Evolutionary conservation across 1,140 invertebrate genomes (phyloP).

Genomic region (Panulirus ornatus): DNA sequence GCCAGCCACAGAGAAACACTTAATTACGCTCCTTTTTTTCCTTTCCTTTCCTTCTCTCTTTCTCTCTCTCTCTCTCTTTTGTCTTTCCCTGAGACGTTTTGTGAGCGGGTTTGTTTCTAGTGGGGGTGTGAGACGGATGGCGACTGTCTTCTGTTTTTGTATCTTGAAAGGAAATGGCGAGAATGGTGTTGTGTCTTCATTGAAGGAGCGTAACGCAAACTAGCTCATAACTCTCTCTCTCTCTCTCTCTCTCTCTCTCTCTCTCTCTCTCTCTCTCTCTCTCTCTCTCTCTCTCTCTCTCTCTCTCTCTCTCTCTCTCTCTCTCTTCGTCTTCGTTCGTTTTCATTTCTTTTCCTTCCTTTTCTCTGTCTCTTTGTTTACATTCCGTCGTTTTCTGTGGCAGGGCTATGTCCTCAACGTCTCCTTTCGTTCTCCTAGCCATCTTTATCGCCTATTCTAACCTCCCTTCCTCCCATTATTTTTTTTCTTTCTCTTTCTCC

Average conservation of each 20-base stretch:
- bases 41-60: neutral
- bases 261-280: neutral
- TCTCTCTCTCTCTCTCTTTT: neutral
- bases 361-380: neutral
- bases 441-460: neutral
- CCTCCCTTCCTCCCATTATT: neutral
- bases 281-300: neutral
- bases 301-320: neutral
- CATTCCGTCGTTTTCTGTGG: neutral
- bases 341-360: neutral
- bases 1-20: constrained; percentile 16
- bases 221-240: neutral
- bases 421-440: neutral
- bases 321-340: neutral
- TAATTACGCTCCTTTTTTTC: constrained; percentile 45
- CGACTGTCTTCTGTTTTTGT: too few relatives aligned
- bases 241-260: neutral
- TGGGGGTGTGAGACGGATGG: too few relatives aligned
- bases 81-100: too few relatives aligned
- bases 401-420: neutral
- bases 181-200: too few relatives aligned
- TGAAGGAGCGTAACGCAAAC: too few relatives aligned
- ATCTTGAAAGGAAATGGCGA: too few relatives aligned
- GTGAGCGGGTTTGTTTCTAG: too few relatives aligned
- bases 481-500: neutral